Evolutionary conservation across 2,113 vertebrate species (phyloP).

Genomic region (Ariopsis seemanni): DNA sequence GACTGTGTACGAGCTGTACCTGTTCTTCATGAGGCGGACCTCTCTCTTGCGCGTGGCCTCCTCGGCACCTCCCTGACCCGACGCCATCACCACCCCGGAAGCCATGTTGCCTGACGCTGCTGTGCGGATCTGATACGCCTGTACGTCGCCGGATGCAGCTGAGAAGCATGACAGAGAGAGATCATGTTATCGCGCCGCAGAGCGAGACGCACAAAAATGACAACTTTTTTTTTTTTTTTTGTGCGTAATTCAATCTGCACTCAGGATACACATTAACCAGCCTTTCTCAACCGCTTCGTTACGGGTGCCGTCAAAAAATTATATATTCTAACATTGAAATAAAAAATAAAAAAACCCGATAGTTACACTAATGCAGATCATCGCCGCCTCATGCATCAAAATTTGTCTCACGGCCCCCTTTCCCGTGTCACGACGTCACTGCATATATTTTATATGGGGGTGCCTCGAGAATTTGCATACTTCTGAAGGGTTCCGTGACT

Average conservation of each 20-base stretch:
- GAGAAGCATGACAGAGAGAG: not conserved
- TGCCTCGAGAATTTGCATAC: too few relatives aligned
- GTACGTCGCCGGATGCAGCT: slow-evolving; percentile 96
- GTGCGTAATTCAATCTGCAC: not conserved
- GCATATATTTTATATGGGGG: too few relatives aligned
- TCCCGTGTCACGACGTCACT: too few relatives aligned
- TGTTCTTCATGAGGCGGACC: slow-evolving; percentile 98
- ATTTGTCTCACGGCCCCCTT: too few relatives aligned
- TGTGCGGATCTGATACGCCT: slow-evolving; percentile 97
- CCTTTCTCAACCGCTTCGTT: too few relatives aligned
- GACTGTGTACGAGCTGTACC: slow-evolving; percentile 64
- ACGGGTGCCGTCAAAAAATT: too few relatives aligned
- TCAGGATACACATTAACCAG: not conserved
- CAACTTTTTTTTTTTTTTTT: not conserved
- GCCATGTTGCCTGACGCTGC: slow-evolving; percentile 88
- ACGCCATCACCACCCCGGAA: slow-evolving; percentile 93
- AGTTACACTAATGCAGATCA: too few relatives aligned
- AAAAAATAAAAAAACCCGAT: too few relatives aligned
- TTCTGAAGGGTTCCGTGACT: too few relatives aligned
- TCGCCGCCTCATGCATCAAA: too few relatives aligned
- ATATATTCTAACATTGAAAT: too few relatives aligned
- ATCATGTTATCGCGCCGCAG: not conserved
- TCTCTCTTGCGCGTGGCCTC: slow-evolving; percentile 95
- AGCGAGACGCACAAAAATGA: not conserved
- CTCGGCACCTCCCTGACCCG: slow-evolving; percentile 82